Evolutionary conservation across 2,797 vertebrate species (phyloP).

Genomic region (Ataeniobius toweri): DNA sequence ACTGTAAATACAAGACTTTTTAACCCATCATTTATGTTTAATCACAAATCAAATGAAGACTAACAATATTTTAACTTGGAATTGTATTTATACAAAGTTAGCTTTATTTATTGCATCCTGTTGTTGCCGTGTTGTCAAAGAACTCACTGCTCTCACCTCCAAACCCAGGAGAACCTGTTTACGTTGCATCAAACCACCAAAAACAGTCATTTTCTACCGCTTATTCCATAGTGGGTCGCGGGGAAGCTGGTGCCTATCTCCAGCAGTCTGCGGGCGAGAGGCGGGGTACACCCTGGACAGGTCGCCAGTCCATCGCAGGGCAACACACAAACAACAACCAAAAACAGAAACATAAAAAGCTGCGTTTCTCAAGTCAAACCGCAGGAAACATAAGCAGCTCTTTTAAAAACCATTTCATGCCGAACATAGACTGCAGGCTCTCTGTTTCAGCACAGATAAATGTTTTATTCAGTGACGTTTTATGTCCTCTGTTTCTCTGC

Average conservation of each 20-base stretch:
- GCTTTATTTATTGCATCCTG: slow-evolving; percentile 73
- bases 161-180: slow-evolving; percentile 3
- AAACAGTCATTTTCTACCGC: too few relatives aligned
- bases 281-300: too few relatives aligned
- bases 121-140: not conserved
- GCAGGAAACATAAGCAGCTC: not conserved
- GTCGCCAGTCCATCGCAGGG: too few relatives aligned
- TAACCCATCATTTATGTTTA: slow-evolving; percentile 76
- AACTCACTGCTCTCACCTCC: not conserved
- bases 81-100: slow-evolving; percentile 78
- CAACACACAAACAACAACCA: too few relatives aligned
- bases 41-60: slow-evolving; percentile 66
- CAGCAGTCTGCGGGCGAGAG: too few relatives aligned
- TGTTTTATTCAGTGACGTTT: not conserved
- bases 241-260: too few relatives aligned
- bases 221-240: too few relatives aligned
- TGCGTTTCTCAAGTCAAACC: not conserved
- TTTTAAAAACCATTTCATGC: not conserved
- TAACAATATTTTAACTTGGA: slow-evolving; percentile 76
- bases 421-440: not conserved
- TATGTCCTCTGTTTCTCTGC: not conserved
- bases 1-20: slow-evolving; percentile 69
- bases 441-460: not conserved
- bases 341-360: not conserved
- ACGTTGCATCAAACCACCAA: not conserved